A percentile compares a stretch with the other conserved stretches of the same genome.
Conservation (phyloP, 2,113 vertebrate genomes). For the mouse (Mus musculus) region DNA sequence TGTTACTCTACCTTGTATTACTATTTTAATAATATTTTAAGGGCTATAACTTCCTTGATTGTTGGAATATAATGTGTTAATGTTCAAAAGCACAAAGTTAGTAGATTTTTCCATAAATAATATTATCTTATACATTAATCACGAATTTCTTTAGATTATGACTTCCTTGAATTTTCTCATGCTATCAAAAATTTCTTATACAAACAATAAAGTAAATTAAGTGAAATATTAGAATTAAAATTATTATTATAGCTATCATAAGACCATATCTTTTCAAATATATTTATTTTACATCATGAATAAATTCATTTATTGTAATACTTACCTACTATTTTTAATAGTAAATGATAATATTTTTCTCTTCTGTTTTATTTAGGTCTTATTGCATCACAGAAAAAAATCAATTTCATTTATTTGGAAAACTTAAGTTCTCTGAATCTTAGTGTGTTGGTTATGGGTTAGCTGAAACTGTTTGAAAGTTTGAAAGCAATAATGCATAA, state of each 20-base stretch:
- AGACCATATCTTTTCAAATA: background rate
- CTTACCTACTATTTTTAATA: background rate
- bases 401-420: conserved; percentile 17
- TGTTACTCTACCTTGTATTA: background rate
- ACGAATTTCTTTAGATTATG: conserved; percentile 20
- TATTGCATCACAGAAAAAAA: background rate
- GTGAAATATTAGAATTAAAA: conserved; percentile 6
- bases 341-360: conserved; percentile 35
- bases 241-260: background rate
- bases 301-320: background rate
- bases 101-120: background rate
- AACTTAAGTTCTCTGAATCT: background rate
- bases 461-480: background rate
- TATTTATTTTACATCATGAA: conserved; percentile 31
- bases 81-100: background rate
- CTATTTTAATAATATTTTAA: conserved; percentile 18
- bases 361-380: background rate
- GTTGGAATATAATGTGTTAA: background rate
- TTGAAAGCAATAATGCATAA: background rate
- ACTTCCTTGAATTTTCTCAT: background rate
- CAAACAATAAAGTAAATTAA: conserved; percentile 35
- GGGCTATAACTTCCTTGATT: background rate
- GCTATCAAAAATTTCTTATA: background rate
- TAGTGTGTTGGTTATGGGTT: background rate
- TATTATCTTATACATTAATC: background rate